These are phyloP conservation scores for Xylophagus ater DNA, from an alignment of 2,888 invertebrate genomes.

Conservation along the genomic window DNA sequence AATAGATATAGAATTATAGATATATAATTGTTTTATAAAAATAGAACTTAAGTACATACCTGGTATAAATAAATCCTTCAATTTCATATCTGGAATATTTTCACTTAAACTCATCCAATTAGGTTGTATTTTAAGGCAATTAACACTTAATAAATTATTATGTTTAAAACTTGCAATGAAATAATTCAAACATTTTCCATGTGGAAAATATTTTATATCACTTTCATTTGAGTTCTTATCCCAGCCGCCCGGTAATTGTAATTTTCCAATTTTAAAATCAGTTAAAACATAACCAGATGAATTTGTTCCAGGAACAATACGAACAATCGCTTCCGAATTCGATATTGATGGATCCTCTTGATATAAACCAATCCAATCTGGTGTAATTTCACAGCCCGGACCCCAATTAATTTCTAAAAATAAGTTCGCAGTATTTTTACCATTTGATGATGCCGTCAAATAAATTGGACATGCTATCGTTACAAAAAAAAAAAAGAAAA, in stretches of 20 bases:
- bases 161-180: conserved; percentile 58
- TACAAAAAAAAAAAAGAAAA: no score
- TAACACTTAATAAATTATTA: conserved; percentile 46
- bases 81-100: conserved; percentile 25
- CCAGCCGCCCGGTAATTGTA: conserved; percentile 51
- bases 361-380: conserved; percentile 35
- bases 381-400: conserved; percentile 30
- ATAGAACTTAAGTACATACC: conserved; percentile 19
- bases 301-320: conserved; percentile 33
- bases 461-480: conserved; percentile 31
- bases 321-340: conserved; percentile 25
- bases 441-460: conserved; percentile 30
- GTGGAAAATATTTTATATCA: conserved; percentile 27
- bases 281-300: conserved; percentile 41
- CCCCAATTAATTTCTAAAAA: conserved; percentile 35
- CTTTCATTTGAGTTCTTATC: conserved; percentile 32
- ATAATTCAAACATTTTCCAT: conserved; percentile 54
- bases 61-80: conserved; percentile 33
- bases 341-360: conserved; percentile 33
- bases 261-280: conserved; percentile 41
- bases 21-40: conserved; percentile 1
- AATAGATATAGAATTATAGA: conserved; percentile 15
- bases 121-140: conserved; percentile 69
- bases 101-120: conserved; percentile 67
- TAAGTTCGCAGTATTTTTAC: conserved; percentile 28